Evolutionary conservation across 2,888 invertebrate genomes (phyloP).

Genomic region (Pammene aurita): DNA sequence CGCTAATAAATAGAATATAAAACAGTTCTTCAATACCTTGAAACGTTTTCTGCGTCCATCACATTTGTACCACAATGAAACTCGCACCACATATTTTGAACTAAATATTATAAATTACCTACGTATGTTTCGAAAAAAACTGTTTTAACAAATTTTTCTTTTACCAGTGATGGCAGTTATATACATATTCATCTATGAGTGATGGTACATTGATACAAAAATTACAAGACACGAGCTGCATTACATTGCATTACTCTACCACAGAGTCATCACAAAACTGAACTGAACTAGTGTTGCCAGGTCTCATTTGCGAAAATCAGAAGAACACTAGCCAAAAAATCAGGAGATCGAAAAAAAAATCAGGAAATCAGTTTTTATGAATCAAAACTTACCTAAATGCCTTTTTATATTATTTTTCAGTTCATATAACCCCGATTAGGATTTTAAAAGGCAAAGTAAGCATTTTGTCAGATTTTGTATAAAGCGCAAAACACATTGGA

Average conservation of each 20-base stretch:
- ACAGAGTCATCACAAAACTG: not conserved
- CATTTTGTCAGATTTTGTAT: too few species aligned
- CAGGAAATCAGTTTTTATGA: too few species aligned
- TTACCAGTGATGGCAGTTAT: not conserved
- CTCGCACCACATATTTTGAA: not conserved
- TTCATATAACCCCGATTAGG: too few species aligned
- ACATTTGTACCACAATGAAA: not conserved
- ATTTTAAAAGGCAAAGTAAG: too few species aligned
- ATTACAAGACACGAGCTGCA: not conserved
- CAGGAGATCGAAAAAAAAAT: too few species aligned
- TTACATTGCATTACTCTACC: not conserved
- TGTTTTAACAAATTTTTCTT: not conserved
- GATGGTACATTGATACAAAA: not conserved
- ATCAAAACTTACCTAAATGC: too few species aligned
- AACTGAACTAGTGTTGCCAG: too few species aligned
- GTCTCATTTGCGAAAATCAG: too few species aligned
- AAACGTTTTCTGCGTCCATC: not conserved
- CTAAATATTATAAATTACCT: not conserved
- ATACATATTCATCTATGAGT: too few species aligned
- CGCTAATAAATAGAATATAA: slow-evolving; percentile 10
- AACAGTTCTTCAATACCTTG: slow-evolving; percentile 4
- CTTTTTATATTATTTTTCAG: too few species aligned
- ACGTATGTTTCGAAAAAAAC: not conserved
- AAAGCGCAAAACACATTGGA: too few species aligned
- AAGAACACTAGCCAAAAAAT: too few species aligned